These are phyloP conservation scores for Oncorhynchus kisutch DNA, from an alignment of 2,113 vertebrate genomes.

Conservation along the genomic window DNA sequence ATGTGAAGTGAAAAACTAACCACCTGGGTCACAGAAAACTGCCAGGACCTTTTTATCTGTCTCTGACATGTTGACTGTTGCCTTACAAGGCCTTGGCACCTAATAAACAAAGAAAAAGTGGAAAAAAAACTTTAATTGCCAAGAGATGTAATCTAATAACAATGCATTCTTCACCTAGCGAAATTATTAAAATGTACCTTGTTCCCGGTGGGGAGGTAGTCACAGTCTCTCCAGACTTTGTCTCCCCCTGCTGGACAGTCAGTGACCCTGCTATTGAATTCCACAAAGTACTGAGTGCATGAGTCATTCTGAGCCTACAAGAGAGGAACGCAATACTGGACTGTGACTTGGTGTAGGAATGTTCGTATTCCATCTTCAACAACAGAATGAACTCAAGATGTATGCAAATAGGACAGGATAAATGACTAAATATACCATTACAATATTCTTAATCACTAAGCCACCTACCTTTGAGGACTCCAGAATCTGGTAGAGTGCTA, in stretches of 20 bases:
- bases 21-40: conserved; percentile 40
- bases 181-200: conserved; percentile 63
- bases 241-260: conserved; percentile 65
- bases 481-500: conserved; percentile 49
- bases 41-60: not conserved
- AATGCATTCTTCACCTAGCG: not conserved
- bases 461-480: conserved; percentile 46
- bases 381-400: too few species aligned
- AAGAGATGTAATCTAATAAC: not conserved
- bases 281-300: conserved; percentile 59
- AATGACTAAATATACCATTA: too few species aligned
- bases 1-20: not conserved
- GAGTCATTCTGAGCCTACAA: conserved; percentile 68
- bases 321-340: not conserved
- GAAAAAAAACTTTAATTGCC: too few species aligned
- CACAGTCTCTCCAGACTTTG: conserved; percentile 81
- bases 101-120: not conserved
- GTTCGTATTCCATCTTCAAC: too few species aligned
- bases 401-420: too few species aligned
- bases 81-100: conserved; percentile 50
- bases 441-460: not conserved
- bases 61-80: conserved; percentile 55
- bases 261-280: conserved; percentile 77
- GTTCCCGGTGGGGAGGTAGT: conserved; percentile 62
- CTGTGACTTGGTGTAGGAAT: not conserved